Evolutionary conservation across 2,888 invertebrate genomes (phyloP).

Genomic region (Phania funesta): DNA sequence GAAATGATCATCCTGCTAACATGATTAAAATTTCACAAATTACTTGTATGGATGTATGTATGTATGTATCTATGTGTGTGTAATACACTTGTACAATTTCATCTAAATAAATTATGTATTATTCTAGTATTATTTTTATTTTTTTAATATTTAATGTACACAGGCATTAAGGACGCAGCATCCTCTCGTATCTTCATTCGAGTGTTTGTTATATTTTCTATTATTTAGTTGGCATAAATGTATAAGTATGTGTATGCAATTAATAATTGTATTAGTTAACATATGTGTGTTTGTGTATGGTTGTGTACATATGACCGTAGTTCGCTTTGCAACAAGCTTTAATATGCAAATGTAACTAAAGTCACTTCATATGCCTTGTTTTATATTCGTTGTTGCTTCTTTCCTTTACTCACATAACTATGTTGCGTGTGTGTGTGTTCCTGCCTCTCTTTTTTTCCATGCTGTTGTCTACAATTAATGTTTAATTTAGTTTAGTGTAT

Average conservation of each 20-base stretch:
- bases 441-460: not conserved
- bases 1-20: slow-evolving; percentile 33
- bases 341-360: slow-evolving; percentile 63
- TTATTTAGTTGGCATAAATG: slow-evolving; percentile 15
- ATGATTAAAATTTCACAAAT: slow-evolving; percentile 50
- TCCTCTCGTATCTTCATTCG: slow-evolving; percentile 12
- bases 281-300: not conserved
- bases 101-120: slow-evolving; percentile 47
- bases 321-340: slow-evolving; percentile 47
- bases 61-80: not conserved
- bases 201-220: not conserved
- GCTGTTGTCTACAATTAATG: slow-evolving; percentile 48
- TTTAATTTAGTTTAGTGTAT: slow-evolving; percentile 52
- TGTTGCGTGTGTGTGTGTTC: not conserved
- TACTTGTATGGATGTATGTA: slow-evolving; percentile 5
- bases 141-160: slow-evolving; percentile 24
- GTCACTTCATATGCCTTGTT: slow-evolving; percentile 57
- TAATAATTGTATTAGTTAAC: not conserved
- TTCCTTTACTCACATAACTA: not conserved
- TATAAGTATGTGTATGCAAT: not conserved
- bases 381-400: slow-evolving; percentile 3
- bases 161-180: slow-evolving; percentile 19
- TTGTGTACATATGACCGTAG: slow-evolving; percentile 15
- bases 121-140: slow-evolving; percentile 34
- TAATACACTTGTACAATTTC: not conserved